Evolutionary conservation across 30 jellyfish, hydroid and myxozoan species (phyloP), one percentile per base, ranked within the genome.

Genomic region (Chrysaora quinquecirrha): DNA sequence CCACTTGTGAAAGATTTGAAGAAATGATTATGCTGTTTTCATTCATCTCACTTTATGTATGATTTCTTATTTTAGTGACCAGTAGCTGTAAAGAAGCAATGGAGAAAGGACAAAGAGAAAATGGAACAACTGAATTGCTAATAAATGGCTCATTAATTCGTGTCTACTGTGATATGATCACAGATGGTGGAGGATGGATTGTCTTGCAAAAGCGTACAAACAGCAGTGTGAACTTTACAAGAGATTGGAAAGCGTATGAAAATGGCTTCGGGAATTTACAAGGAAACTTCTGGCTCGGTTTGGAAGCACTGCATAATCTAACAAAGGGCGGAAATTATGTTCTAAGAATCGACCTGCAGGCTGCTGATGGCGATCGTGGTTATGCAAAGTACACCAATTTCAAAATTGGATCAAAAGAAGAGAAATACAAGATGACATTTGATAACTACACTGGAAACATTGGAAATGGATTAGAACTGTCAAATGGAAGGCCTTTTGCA

Each of bases 171-270:
- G 90, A 80, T 35, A 80, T 80, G 90, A 38, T 43, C 18, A 66
- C 90, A 21, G 82, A 80, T 43, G 90, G 83, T 16, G 90, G 90
- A 1, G 90, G 90, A 1, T 80, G 90, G 90, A 80, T 80, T 33
- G 82, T 80, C 19, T 65, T 80, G 23, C 90, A 80, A 52, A 79
- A 83, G 29, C 70, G 90, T 0, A 43, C 63, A n/a, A 68, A 64
- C 60, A 79, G 75, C 52, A 64, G 75, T 20, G 90, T 80, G 12
- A 71, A 67, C 31, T 80, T 80, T 32, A 25, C 20, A 6, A 79
- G 83, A 14, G 50, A n/a, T 28, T 80, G 90, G 90, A 19, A 31
- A 7, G 90, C 30, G 6, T 80, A 80, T 79, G 58, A 80, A 27
- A 23, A 14, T 0, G 90, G 90, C 30, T 80, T 80, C 38, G 90